Evolutionary conservation across 1,140 invertebrate genomes (phyloP), one percentile per base, ranked within the genome.

Genomic region (Vanessa tameamea): DNA sequence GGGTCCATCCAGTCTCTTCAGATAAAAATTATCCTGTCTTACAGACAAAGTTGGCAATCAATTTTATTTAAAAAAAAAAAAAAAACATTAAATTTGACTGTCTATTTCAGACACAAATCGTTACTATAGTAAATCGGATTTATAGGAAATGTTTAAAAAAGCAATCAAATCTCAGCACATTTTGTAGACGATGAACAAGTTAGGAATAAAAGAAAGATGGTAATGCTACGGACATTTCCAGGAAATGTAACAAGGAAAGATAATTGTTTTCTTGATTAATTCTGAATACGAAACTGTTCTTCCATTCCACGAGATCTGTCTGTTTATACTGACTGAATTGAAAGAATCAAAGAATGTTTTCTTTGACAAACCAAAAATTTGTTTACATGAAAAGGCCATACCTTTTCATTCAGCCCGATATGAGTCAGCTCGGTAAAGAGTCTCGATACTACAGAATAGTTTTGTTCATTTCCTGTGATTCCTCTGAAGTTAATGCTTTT

Each of bases 251-350:
- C 83, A 83, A 79, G 81, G 74, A 75, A 79, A 76, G 82, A 82
- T 85, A 88, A 86, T 88, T 88, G 81, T 87, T 86, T 86, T 85
- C 84, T 80, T 86, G 81, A 87, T 87, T 86, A 85, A 86, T 87
- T 83, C 82, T 82, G 81, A 82, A 83, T 83, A 80, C 73, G 76
- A 71, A 77, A 76, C 74, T 73, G 70, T 77, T 78, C 69, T 59
- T 64, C 68, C 70, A 47, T 65, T 79, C 79, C 69, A 50, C 74
- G 74, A 79, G 77, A 78, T 77, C 65, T 75, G 73, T 78, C 75
- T 83, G 70, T 77, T 69, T 75, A 71, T 76, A 75, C 65, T 69
- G 71, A 61, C 73, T 76, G 43, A 69, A 73, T 69, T 73, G 71
- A 73, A 77, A 77, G 59, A 73, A 73, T 70, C 59, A 70, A 43